A percentile compares a stretch with the other conserved stretches of the same genome.
phyloP scores from a whole-genome alignment of 2,113 vertebrate genomes.

The Phycodurus eques region DNA sequence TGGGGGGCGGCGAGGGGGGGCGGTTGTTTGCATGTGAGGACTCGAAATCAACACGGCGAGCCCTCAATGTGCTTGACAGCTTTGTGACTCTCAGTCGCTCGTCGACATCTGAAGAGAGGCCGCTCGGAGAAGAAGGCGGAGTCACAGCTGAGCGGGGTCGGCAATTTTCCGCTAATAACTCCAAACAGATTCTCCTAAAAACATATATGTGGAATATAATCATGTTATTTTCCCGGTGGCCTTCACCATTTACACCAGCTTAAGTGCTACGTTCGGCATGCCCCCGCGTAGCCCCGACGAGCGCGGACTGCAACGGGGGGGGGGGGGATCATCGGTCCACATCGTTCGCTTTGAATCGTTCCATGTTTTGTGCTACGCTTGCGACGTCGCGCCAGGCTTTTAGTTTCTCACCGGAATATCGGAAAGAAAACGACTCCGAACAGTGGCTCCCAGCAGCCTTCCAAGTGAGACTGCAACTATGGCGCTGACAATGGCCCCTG shows the following conservation, averaged over 20 bases:
- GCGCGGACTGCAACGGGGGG: slow-evolving; percentile 36
- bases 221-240: not conserved
- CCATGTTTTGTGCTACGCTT: not conserved
- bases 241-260: not conserved
- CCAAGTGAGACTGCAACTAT: slow-evolving; percentile 42
- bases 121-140: slow-evolving; percentile 78
- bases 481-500: slow-evolving; percentile 54
- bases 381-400: not conserved
- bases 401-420: not conserved
- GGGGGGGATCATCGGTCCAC: slow-evolving; percentile 40
- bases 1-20: too few relatives aligned
- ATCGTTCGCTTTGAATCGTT: slow-evolving; percentile 14
- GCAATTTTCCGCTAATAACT: slow-evolving; percentile 63
- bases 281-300: slow-evolving; percentile 17
- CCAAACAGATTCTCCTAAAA: slow-evolving; percentile 41
- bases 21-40: slow-evolving; percentile 15
- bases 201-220: not conserved
- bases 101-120: slow-evolving; percentile 72
- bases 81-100: slow-evolving; percentile 66
- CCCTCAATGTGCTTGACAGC: slow-evolving; percentile 64
- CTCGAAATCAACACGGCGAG: slow-evolving; percentile 66
- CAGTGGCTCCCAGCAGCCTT: slow-evolving; percentile 11
- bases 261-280: not conserved
- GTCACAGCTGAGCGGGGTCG: slow-evolving; percentile 66
- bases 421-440: not conserved